phyloP scores from a whole-genome alignment of 1,140 invertebrate species.

The Trichonephila clavipes region DNA sequence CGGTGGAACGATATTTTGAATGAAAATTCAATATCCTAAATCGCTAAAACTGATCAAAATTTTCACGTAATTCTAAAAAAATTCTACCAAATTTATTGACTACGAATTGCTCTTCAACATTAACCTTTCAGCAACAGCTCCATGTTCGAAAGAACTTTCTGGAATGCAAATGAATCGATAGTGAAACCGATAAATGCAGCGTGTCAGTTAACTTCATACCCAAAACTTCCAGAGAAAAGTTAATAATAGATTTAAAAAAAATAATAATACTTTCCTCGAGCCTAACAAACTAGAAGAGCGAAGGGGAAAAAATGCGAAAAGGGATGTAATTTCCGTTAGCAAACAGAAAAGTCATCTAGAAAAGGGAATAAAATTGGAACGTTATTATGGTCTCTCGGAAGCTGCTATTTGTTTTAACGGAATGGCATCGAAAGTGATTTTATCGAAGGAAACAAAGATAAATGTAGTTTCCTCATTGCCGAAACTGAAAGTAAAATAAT shows the following conservation, averaged over 20 bases:
- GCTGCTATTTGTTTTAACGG: conserved; percentile 51
- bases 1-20: neutral
- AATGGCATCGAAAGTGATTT: conserved; percentile 41
- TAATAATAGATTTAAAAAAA: neutral
- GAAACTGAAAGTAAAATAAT: neutral
- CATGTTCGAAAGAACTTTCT: neutral
- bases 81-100: neutral
- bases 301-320: neutral
- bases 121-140: neutral
- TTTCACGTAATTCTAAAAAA: neutral
- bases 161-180: neutral
- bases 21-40: neutral
- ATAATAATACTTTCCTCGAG: neutral
- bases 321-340: conserved; percentile 46
- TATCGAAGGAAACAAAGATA: neutral
- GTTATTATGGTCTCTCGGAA: conserved; percentile 13
- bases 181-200: neutral
- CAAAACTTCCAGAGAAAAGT: neutral
- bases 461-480: neutral
- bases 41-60: neutral
- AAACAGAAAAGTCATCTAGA: conserved; percentile 1
- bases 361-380: conserved; percentile 23
- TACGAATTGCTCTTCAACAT: neutral
- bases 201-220: neutral
- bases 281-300: neutral